phyloP scores from a whole-genome alignment of 2,888 invertebrate genomes.

The Linnaemya tessellans region DNA sequence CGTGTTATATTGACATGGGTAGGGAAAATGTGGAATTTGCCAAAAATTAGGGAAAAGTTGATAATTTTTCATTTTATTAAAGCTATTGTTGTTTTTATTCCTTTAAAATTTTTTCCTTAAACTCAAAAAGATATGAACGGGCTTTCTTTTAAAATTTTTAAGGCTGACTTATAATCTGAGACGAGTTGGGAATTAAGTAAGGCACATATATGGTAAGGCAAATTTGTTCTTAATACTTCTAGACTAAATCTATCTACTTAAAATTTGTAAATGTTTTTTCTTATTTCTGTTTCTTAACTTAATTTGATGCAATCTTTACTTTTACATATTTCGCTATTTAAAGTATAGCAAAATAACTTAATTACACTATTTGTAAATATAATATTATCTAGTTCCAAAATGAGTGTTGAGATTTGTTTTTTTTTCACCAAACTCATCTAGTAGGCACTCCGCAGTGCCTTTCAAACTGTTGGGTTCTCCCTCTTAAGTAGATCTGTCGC shows the following conservation, averaged over 20 bases:
- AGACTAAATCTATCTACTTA: constrained; percentile 37
- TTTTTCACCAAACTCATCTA: constrained; percentile 30
- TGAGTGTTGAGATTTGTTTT: constrained; percentile 1
- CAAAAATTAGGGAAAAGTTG: neutral
- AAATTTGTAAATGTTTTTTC: constrained; percentile 6
- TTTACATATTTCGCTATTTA: constrained; percentile 19
- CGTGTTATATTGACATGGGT: neutral
- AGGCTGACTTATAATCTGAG: too few species aligned
- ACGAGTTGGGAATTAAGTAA: constrained; percentile 37
- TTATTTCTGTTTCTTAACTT: constrained; percentile 9
- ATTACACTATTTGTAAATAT: constrained; percentile 24
- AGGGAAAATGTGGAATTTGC: neutral
- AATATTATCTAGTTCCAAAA: too few species aligned
- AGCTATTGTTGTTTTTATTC: neutral
- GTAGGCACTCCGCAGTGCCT: neutral
- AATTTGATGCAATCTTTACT: too few species aligned
- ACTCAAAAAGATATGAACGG: constrained; percentile 10
- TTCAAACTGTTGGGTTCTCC: constrained; percentile 13
- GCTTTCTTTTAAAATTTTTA: constrained; percentile 36
- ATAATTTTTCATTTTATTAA: neutral
- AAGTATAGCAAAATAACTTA: constrained; percentile 26
- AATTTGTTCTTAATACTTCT: constrained; percentile 39
- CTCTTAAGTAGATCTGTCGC: neutral
- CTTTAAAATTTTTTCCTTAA: constrained; percentile 21
- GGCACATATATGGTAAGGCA: constrained; percentile 27